Percentiles rank a stretch among this genome's conserved stretches.
Evolutionary conservation across 2,888 invertebrate species (phyloP).

Genomic region (Folsomia manolachei): DNA sequence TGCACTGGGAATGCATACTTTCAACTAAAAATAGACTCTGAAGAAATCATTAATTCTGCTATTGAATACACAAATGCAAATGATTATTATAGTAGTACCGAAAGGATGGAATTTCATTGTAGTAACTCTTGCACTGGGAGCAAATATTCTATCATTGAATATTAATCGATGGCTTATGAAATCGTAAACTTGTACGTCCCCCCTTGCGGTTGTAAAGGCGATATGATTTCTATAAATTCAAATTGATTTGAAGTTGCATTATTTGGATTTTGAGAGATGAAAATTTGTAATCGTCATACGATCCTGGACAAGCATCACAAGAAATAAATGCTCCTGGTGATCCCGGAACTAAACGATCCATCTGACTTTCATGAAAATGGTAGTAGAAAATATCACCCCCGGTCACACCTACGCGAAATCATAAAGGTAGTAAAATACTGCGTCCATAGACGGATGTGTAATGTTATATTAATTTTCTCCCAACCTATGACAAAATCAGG

Average conservation of each 20-base stretch:
- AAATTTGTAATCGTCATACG: slow-evolving; percentile 31
- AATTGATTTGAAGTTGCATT: neutral
- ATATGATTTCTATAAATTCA: slow-evolving; percentile 37
- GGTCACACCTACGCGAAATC: slow-evolving; percentile 26
- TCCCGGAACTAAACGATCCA: slow-evolving; percentile 40
- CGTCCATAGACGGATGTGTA: too few relatives aligned
- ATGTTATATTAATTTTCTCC: neutral
- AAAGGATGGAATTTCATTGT: slow-evolving; percentile 46
- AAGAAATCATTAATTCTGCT: too few relatives aligned
- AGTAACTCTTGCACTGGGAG: slow-evolving; percentile 31
- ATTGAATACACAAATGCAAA: too few relatives aligned
- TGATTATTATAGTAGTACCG: too few relatives aligned
- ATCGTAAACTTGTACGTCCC: slow-evolving; percentile 46
- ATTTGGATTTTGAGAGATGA: neutral
- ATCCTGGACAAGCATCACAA: slow-evolving; percentile 41
- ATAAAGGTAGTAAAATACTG: neutral
- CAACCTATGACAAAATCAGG: slow-evolving; percentile 42
- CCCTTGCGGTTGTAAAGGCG: slow-evolving; percentile 34
- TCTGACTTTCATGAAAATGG: slow-evolving; percentile 39
- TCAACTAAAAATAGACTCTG: neutral
- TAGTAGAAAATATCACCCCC: slow-evolving; percentile 44
- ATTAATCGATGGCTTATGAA: slow-evolving; percentile 32
- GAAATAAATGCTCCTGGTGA: slow-evolving; percentile 42
- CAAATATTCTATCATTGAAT: slow-evolving; percentile 38
- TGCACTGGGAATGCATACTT: slow-evolving; percentile 18